These are phyloP conservation scores for Lycodopsis pacificus DNA, from an alignment of 2,797 vertebrate species.

Conservation along the genomic window DNA sequence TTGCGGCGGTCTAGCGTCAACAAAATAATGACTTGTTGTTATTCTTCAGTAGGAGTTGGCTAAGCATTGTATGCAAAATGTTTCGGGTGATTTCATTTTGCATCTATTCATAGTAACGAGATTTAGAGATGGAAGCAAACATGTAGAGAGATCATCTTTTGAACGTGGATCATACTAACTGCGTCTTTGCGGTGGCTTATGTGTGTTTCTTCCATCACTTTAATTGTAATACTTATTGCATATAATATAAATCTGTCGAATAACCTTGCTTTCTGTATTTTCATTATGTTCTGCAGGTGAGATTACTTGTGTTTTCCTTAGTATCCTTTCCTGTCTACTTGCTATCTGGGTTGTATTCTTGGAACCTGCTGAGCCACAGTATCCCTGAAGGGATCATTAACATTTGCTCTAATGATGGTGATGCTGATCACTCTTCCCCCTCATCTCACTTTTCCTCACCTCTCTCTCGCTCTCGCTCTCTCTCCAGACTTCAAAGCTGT, in stretches of 20 bases:
- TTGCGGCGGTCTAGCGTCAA: neutral
- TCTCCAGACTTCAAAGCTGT: conserved; percentile 32
- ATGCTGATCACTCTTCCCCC: conserved; percentile 38
- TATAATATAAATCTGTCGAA: neutral
- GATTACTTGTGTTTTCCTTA: neutral
- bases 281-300: neutral
- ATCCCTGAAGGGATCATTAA: conserved; percentile 45
- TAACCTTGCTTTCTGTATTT: neutral
- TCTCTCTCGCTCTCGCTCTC: neutral
- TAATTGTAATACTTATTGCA: neutral
- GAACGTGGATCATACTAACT: neutral
- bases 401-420: conserved; percentile 41
- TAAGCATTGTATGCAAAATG: neutral
- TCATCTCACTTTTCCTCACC: conserved; percentile 27
- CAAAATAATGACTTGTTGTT: neutral
- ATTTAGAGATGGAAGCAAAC: neutral
- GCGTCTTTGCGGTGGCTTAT: neutral
- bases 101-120: neutral
- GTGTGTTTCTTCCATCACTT: too few relatives aligned
- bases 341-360: conserved; percentile 19
- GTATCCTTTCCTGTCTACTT: conserved; percentile 12
- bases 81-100: neutral
- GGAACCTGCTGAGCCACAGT: conserved; percentile 18
- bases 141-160: neutral
- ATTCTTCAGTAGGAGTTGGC: neutral